These are phyloP conservation scores for Microctenopoma steveboyesi DNA, from an alignment of 2,797 vertebrate genomes.

Conservation along the genomic window DNA sequence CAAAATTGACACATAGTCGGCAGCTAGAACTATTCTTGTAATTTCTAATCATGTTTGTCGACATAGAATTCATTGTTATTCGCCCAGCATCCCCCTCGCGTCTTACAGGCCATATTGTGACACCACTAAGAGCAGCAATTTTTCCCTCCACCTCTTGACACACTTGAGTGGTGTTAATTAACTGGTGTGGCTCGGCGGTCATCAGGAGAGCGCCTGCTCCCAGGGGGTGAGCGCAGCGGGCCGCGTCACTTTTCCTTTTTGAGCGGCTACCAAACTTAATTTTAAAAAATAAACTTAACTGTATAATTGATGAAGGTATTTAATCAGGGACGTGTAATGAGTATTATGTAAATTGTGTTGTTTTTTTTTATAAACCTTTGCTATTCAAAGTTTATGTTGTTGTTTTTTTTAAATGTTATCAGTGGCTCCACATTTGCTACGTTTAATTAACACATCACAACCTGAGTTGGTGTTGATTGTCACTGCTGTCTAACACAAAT, in stretches of 20 bases:
- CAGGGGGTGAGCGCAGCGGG: slow-evolving; percentile 34
- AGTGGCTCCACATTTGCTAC: slow-evolving; percentile 3
- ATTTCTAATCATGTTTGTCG: slow-evolving; percentile 28
- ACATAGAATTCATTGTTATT: slow-evolving; percentile 50
- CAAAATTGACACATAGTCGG: slow-evolving; percentile 19
- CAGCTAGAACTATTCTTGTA: background rate
- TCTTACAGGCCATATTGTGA: slow-evolving; percentile 36
- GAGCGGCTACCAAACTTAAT: slow-evolving; percentile 10
- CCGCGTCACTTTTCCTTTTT: slow-evolving; percentile 34
- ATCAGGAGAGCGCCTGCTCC: slow-evolving; percentile 53
- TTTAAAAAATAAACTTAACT: background rate
- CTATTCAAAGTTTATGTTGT: background rate
- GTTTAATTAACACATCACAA: slow-evolving; percentile 27
- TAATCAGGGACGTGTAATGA: background rate
- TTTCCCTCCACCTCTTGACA: slow-evolving; percentile 58
- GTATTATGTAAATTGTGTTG: background rate
- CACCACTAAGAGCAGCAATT: slow-evolving; percentile 58
- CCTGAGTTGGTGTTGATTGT: slow-evolving; percentile 1
- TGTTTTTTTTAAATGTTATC: slow-evolving; percentile 6
- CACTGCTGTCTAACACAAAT: slow-evolving; percentile 7
- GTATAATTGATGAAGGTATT: background rate
- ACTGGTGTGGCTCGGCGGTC: slow-evolving; percentile 53
- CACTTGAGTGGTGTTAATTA: slow-evolving; percentile 71
- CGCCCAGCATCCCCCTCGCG: slow-evolving; percentile 20
- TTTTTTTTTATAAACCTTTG: slow-evolving; percentile 5